phyloP scores from a whole-genome alignment of 2,888 invertebrate genomes.

The Chloromyia formosa region DNA sequence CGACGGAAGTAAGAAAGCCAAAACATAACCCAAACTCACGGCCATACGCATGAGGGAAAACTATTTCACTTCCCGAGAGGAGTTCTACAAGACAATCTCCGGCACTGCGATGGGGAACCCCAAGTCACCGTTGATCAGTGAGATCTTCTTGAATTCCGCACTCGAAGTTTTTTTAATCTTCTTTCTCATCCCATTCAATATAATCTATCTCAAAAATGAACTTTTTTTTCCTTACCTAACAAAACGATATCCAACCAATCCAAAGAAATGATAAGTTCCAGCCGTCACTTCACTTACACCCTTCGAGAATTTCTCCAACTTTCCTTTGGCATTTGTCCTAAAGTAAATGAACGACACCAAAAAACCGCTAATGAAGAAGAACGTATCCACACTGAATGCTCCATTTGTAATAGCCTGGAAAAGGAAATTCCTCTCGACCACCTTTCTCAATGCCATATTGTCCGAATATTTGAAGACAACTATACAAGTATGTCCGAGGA shows the following conservation, averaged over 20 bases:
- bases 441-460: constrained; percentile 77
- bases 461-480: constrained; percentile 86
- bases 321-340: constrained; percentile 78
- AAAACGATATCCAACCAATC: constrained; percentile 79
- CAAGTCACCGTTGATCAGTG: too few relatives aligned
- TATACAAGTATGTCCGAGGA: constrained; percentile 79
- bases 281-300: constrained; percentile 71
- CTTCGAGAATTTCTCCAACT: constrained; percentile 73
- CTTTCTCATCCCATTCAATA: too few relatives aligned
- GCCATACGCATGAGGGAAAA: too few relatives aligned
- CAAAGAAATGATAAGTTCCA: constrained; percentile 76
- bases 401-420: constrained; percentile 83
- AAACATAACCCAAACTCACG: too few relatives aligned
- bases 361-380: constrained; percentile 85
- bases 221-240: constrained; percentile 77
- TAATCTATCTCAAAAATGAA: too few relatives aligned
- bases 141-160: too few relatives aligned
- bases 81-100: too few relatives aligned
- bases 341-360: constrained; percentile 87
- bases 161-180: too few relatives aligned
- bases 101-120: too few relatives aligned
- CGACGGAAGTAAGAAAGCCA: too few relatives aligned
- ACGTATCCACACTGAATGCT: constrained; percentile 83
- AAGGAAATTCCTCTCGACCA: constrained; percentile 79
- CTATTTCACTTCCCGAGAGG: too few relatives aligned